A percentile compares a stretch with the other conserved stretches of the same genome.
Conservation (phyloP, 1,140 invertebrate species). For the Cydia fagiglandana region DNA sequence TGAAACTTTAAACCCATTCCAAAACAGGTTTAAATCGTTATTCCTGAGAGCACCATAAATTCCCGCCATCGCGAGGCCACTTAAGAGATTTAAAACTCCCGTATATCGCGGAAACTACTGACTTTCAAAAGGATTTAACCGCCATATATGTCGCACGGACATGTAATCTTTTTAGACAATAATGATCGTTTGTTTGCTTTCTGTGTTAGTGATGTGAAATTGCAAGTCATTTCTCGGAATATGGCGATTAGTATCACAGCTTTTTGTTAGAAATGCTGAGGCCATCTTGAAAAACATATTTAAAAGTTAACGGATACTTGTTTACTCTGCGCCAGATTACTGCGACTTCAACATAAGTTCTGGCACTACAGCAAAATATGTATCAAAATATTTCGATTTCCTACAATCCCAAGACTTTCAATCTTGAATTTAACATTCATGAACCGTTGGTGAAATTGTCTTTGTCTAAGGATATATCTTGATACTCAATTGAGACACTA, state of each 20-base stretch:
- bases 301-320: no score
- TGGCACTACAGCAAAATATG: no score
- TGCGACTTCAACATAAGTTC: no score
- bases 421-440: no score
- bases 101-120: conserved; percentile 2
- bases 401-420: no score
- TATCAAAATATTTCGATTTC: no score
- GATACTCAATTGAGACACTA: no score
- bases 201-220: conserved; percentile 1
- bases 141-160: not conserved
- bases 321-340: no score
- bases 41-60: conserved; percentile 13
- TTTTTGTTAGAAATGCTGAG: not conserved
- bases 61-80: conserved; percentile 21
- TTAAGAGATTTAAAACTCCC: conserved; percentile 32
- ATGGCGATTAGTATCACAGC: not conserved
- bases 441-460: no score
- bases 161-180: not conserved
- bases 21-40: conserved; percentile 14
- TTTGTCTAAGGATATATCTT: no score
- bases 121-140: not conserved
- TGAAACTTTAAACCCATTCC: conserved; percentile 23
- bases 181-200: conserved; percentile 5
- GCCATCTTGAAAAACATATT: not conserved
- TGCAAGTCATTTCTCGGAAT: not conserved